These are phyloP conservation scores for Nasonovia ribisnigri DNA, from an alignment of 2,888 invertebrate species.

Conservation along the genomic window DNA sequence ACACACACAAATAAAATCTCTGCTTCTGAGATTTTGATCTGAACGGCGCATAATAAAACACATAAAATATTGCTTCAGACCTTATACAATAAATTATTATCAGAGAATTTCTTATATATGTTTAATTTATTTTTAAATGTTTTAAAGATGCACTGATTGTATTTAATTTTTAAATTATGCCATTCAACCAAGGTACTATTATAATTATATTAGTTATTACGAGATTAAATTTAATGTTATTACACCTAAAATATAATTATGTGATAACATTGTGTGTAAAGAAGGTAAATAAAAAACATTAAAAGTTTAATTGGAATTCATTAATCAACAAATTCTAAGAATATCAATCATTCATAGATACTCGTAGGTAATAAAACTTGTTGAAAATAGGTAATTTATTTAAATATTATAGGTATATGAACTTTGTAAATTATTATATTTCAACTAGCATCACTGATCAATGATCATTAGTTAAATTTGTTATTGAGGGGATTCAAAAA, in stretches of 20 bases:
- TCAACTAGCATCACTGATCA: not conserved
- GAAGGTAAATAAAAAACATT: not conserved
- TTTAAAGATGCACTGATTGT: not conserved
- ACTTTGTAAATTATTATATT: not conserved
- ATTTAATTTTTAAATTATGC: not conserved
- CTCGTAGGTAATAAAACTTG: not conserved
- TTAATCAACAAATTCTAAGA: not conserved
- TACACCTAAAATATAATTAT: not conserved
- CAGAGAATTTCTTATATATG: not conserved
- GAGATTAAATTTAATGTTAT: conserved; percentile 2
- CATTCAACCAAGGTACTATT: not conserved
- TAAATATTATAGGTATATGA: not conserved
- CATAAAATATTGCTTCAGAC: not conserved
- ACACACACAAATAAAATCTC: not conserved
- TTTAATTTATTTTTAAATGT: not conserved
- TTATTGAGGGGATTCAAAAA: not conserved
- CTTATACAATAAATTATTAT: not conserved
- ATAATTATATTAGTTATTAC: conserved; percentile 5
- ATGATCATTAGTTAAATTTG: not conserved
- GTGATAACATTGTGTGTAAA: not conserved
- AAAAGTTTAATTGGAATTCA: not conserved
- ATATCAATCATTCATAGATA: not conserved
- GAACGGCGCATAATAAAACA: not conserved
- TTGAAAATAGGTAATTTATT: conserved; percentile 4
- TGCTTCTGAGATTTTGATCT: not conserved